These are phyloP conservation scores for Drosophila picticornis DNA, from an alignment of 2,888 invertebrate genomes.

Conservation along the genomic window DNA sequence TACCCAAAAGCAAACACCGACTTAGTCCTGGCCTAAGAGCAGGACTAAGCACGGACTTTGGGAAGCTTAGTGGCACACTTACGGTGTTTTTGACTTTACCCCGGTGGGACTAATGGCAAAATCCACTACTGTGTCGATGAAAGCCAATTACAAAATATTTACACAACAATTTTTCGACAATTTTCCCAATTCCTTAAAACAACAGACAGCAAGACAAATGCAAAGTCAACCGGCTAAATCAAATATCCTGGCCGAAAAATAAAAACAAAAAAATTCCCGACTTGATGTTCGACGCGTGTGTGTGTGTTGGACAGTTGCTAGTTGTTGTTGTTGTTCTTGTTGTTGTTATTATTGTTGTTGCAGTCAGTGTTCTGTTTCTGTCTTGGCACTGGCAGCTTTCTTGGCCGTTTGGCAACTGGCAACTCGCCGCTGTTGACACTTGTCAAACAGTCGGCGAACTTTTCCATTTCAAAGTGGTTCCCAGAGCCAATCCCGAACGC, in stretches of 20 bases:
- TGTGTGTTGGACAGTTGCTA: slow-evolving; percentile 5
- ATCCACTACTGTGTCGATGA: slow-evolving; percentile 52
- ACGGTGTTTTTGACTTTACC: slow-evolving; percentile 13
- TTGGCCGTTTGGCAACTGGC: slow-evolving; percentile 61
- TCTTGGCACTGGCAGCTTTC: slow-evolving; percentile 63
- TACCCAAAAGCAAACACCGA: slow-evolving; percentile 35
- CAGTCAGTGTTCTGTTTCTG: slow-evolving; percentile 35
- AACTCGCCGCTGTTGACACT: slow-evolving; percentile 65
- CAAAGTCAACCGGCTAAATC: slow-evolving; percentile 55
- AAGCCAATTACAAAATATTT: slow-evolving; percentile 77
- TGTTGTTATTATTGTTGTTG: slow-evolving; percentile 17
- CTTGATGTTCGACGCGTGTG: slow-evolving; percentile 26
- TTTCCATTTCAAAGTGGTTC: slow-evolving; percentile 75
- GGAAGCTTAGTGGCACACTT: slow-evolving; percentile 53
- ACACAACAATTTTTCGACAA: slow-evolving; percentile 56
- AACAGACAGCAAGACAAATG: slow-evolving; percentile 39
- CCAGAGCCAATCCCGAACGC: slow-evolving; percentile 49
- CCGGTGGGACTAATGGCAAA: slow-evolving; percentile 5
- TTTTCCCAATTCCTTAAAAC: slow-evolving; percentile 60
- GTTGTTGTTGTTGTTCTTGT: slow-evolving; percentile 13
- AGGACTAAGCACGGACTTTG: slow-evolving; percentile 10
- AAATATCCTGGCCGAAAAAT: slow-evolving; percentile 52
- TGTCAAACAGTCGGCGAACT: slow-evolving; percentile 75
- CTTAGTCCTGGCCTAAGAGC: slow-evolving; percentile 30
- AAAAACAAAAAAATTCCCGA: slow-evolving; percentile 28